A percentile compares a stretch with the other conserved stretches of the same genome.
Conservation (phyloP, 2,888 invertebrate genomes). For the Lepeophtheirus nordmannii region DNA sequence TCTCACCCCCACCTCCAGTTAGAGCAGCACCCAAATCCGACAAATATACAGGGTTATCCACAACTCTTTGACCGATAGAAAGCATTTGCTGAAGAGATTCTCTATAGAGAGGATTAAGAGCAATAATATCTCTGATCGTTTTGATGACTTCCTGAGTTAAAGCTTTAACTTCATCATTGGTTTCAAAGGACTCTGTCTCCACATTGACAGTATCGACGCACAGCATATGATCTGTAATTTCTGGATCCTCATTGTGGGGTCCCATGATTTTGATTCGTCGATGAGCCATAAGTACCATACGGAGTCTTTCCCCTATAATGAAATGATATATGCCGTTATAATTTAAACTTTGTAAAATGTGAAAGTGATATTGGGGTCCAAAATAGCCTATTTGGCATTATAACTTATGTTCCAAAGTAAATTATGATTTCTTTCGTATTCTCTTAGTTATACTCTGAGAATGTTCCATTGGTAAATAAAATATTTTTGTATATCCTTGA, state of each 20-base stretch:
- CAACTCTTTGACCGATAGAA: conserved; percentile 85
- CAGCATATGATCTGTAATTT: background rate
- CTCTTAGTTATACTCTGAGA: too few relatives aligned
- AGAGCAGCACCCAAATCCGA: conserved; percentile 90
- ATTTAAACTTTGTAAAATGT: too few relatives aligned
- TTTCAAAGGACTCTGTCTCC: conserved; percentile 66
- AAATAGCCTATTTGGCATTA: too few relatives aligned
- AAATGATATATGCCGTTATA: too few relatives aligned
- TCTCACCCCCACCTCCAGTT: conserved; percentile 62
- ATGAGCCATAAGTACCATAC: conserved; percentile 88
- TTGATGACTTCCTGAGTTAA: conserved; percentile 90
- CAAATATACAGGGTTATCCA: conserved; percentile 94
- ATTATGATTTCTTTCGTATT: too few relatives aligned
- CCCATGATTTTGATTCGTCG: conserved; percentile 45
- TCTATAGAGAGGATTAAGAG: conserved; percentile 87
- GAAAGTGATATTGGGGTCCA: too few relatives aligned
- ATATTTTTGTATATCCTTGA: too few relatives aligned
- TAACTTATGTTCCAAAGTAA: too few relatives aligned
- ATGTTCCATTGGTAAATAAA: too few relatives aligned
- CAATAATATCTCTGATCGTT: conserved; percentile 87
- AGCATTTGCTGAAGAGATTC: conserved; percentile 96
- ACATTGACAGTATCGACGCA: conserved; percentile 86
- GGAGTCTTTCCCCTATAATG: conserved; percentile 60
- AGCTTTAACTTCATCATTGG: conserved; percentile 90
- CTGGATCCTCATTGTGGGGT: background rate